Base-by-base conservation (phyloP, 2,888 invertebrate genomes). In the Nebria salina region DNA sequence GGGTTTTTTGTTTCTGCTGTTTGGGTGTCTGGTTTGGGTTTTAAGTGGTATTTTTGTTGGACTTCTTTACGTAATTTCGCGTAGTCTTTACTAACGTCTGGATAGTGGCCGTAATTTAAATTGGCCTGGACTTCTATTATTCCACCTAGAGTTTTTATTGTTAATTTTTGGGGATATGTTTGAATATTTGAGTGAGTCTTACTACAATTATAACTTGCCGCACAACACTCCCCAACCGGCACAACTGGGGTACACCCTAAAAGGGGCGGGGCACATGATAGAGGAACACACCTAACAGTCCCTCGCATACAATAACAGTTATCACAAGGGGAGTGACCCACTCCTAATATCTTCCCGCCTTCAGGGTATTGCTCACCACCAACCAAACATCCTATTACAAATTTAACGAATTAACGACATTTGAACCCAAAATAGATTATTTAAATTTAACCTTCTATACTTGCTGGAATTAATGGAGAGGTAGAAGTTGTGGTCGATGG, bases 291-390 rank as follows among this genome's bases (percentile, higher is more conserved):
- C 70, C 93, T 91, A 72, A 95, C 91, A 0, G 91, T 88, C 0
- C 95, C 95, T 84, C 93, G 92, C 84, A 96, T 91, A 86, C 96
- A 96, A 88, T 95, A 96, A 87, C 96, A 96, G 83, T 94, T 93
- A 86, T 95, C 93, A 87, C 96, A 96, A 81, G 91, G 90, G 26
- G 92, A 90, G 83, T 91, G 90, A 84, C 91, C 91, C 2, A 88
- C 86, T 73, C 91, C 90, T 65, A 90, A 87, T n/a, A 94, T 92
- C 89, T 93, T 92, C 83, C 94, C 93, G 0, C 96, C 96, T 88
- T 95, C 95, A 13, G 90, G 88, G 85, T 94, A 92, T 86, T 91
- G 90, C 34, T 89, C 89, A 1, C 92, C 92, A 7, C 92, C 90
- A 2, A 93, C 91, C 34, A 91, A 88, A 85, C 96, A 96, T 83